Evolutionary conservation across 2,888 invertebrate species (phyloP), one percentile per base, ranked within the genome.

Genomic region (Heteromurus nitidus): DNA sequence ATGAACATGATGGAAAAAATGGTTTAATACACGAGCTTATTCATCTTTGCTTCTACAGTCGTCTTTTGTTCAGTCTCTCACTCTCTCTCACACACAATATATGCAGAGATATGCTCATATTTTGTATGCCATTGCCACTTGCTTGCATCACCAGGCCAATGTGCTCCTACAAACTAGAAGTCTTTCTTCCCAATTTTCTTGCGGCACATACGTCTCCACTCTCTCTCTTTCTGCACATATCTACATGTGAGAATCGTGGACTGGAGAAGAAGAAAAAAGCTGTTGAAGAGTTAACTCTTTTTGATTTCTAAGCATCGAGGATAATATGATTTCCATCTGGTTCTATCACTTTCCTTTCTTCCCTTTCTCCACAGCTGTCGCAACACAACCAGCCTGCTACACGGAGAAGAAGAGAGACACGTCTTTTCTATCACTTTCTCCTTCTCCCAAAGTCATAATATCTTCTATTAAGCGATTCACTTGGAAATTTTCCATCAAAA

Each of bases 291-390:
- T 55, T 75, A 81, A 75, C 81, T 75, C 62, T 69, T 80, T 75
- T 81, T 74, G 67, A 74, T 81, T 81, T 81, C 74, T 69, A 75
- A 69, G 69, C 69, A 74, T 81, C 70, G 50, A 30, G 53, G 30
- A 81, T 81, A 81, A 75, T 81, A 81, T 69, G 75, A 81, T 81
- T 81, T 81, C 69, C 81, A 81, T 81, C 81, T 74, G 81, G 44
- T 62, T n/a, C n/a, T n/a, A n/a, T n/a, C n/a, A n/a, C n/a, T n/a
- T n/a, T n/a, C 53, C 74, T 69, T 62, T 55, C 68, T 67, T 58
- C 20, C 22, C 67, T 62, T 30, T 26, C 36, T n/a, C 62, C 26
- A 70, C 75, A 81, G 81, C 69, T 81, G 81, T 81, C 75, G 67
- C 81, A 75, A n/a, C n/a, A n/a, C n/a, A n/a, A n/a, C n/a, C n/a